Base-by-base conservation (phyloP, 2,113 vertebrate genomes). In the Rhinoderma darwinii region DNA sequence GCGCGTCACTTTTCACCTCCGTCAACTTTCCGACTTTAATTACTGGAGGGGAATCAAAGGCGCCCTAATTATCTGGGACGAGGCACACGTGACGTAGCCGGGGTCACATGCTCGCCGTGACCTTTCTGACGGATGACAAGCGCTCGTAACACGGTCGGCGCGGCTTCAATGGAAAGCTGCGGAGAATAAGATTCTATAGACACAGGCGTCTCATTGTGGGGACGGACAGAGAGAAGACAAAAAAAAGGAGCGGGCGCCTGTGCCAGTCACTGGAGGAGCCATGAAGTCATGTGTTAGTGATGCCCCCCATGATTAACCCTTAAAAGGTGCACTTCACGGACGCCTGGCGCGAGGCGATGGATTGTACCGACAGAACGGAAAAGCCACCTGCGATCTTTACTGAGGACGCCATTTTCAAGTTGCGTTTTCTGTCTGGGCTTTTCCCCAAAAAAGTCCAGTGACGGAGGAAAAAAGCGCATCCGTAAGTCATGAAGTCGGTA, bases 191-290 rank as follows among this genome's bases (percentile, higher is more conserved):
- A 41, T 14, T 12, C 39, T 50, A 22, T 9, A 14, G 50, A 78
- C 27, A 86, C 84, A 86, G 84, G 66, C 44, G 61, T 9, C 27
- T 27, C 75, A 51, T 86, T 86, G 84, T 79, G 61, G 32, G 12
- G 35, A 54, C 10, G 32, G 30, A 32, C 0, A 56, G 47, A 43
- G 10, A 44, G 37, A 43, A 22, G 79, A n/a, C n/a, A 20, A 22
- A 32, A 83, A 27, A 41, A 10, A 32, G 14, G 81, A 54, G 15
- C 4, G 25, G 84, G n/a, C 11, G 12, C 20, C 27, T 14, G 84
- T 86, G 51, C 84, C 84, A 86, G 84, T 70, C 75, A 70, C 84
- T 54, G 84, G 30, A 44, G 10, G 27, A 20, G 75, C 41, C 59
- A 70, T 54, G 44, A 80, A 39, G 61, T 86, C 74, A 79, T 51